Evolutionary conservation across 1,140 invertebrate genomes (phyloP).

Genomic region (Trichomalopsis sarcophagae): DNA sequence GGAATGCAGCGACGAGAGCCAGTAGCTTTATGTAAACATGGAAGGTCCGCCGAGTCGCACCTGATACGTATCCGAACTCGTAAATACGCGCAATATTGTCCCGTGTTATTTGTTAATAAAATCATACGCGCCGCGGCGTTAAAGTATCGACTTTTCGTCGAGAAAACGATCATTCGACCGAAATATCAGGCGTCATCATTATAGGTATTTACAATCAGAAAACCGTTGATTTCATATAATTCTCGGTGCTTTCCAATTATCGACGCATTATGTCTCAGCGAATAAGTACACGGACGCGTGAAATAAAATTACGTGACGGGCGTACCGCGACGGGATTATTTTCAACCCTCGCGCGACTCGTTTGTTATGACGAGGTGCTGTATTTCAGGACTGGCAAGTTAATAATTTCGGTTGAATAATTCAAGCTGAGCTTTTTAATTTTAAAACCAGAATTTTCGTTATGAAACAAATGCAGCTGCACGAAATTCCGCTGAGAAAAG

Average conservation of each 20-base stretch:
- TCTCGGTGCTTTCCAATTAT: background rate
- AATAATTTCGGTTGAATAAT: too few relatives aligned
- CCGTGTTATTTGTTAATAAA: background rate
- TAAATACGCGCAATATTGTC: background rate
- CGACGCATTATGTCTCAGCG: background rate
- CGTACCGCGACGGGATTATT: background rate
- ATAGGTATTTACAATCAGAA: too few relatives aligned
- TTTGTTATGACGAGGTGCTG: too few relatives aligned
- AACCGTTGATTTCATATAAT: too few relatives aligned
- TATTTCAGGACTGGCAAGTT: too few relatives aligned
- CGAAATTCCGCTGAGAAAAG: too few relatives aligned
- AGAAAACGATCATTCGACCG: too few relatives aligned
- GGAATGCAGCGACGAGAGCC: background rate
- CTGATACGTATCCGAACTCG: background rate
- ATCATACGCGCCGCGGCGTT: background rate
- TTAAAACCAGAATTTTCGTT: too few relatives aligned
- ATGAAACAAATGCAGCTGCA: too few relatives aligned
- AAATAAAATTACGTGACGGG: slow-evolving; percentile 28
- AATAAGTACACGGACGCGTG: background rate
- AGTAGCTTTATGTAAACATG: background rate
- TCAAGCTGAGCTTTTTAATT: too few relatives aligned
- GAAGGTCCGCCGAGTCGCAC: background rate
- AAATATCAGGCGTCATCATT: too few relatives aligned
- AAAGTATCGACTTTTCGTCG: background rate
- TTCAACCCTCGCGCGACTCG: too few relatives aligned